These are phyloP conservation scores for Auanema sp. DNA, from an alignment of 2,888 invertebrate species.

Conservation along the genomic window DNA sequence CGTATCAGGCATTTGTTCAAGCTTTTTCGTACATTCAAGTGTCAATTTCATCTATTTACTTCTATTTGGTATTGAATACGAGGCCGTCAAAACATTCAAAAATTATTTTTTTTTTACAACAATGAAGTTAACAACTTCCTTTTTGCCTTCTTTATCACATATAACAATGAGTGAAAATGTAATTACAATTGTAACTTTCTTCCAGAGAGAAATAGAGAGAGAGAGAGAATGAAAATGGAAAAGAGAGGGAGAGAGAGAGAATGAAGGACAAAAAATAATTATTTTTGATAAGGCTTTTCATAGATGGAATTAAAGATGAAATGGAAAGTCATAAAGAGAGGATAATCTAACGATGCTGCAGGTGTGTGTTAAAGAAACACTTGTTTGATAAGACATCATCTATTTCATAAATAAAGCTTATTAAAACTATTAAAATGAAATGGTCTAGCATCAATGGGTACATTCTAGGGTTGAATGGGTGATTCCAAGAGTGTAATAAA, in stretches of 20 bases:
- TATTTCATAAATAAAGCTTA: too few relatives aligned
- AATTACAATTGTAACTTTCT: too few relatives aligned
- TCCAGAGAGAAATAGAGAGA: too few relatives aligned
- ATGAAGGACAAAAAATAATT: slow-evolving; percentile 5
- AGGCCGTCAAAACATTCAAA: background rate
- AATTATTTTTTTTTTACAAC: too few relatives aligned
- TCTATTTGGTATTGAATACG: background rate
- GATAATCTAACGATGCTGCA: slow-evolving; percentile 1
- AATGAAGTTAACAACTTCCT: too few relatives aligned
- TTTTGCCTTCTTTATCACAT: too few relatives aligned
- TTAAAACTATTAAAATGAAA: background rate
- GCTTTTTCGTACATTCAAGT: too few relatives aligned
- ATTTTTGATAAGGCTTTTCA: slow-evolving; percentile 8
- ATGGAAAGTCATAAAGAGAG: slow-evolving; percentile 15
- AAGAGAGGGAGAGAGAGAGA: background rate
- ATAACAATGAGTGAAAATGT: too few relatives aligned
- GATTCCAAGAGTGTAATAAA: too few relatives aligned
- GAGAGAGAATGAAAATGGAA: too few relatives aligned
- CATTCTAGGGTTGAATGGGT: slow-evolving; percentile 10
- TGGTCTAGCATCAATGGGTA: background rate
- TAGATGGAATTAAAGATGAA: slow-evolving; percentile 10
- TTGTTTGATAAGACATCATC: background rate
- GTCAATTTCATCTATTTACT: background rate
- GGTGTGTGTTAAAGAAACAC: background rate
- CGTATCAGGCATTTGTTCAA: too few relatives aligned